Evolutionary conservation across 2,888 invertebrate genomes (phyloP).

Genomic region (Dromius quadrimaculatus): DNA sequence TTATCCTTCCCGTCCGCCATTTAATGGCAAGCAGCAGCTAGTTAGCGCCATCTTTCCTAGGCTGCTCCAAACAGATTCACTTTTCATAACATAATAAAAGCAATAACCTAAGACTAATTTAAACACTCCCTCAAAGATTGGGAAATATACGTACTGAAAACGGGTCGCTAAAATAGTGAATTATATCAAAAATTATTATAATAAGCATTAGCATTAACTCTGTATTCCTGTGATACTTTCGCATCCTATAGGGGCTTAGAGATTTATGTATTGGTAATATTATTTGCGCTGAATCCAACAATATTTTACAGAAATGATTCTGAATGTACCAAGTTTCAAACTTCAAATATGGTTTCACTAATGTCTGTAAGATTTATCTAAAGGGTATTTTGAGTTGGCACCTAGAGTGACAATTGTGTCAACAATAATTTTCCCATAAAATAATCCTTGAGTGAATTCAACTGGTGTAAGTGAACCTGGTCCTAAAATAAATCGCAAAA

Average conservation of each 20-base stretch:
- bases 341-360: too few species aligned
- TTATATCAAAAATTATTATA: conserved; percentile 37
- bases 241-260: conserved; percentile 30
- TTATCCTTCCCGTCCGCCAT: too few species aligned
- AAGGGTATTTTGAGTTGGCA: too few species aligned
- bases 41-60: conserved; percentile 5
- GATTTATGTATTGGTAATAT: conserved; percentile 29
- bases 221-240: conserved; percentile 50
- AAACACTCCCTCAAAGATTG: conserved; percentile 10
- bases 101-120: conserved; percentile 48
- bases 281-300: neutral
- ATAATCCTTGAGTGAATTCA: too few species aligned
- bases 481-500: too few species aligned
- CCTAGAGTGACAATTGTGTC: too few species aligned
- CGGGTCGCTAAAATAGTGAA: conserved; percentile 46
- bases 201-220: conserved; percentile 33
- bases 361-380: too few species aligned
- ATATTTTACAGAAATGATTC: too few species aligned
- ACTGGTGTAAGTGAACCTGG: too few species aligned
- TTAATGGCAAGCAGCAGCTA: too few species aligned
- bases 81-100: conserved; percentile 37
- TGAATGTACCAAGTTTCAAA: too few species aligned
- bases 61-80: neutral
- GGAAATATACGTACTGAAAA: conserved; percentile 51
- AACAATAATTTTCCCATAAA: too few species aligned